phyloP scores from a whole-genome alignment of 2,113 vertebrate species.

The Rhodinocichla rosea region DNA sequence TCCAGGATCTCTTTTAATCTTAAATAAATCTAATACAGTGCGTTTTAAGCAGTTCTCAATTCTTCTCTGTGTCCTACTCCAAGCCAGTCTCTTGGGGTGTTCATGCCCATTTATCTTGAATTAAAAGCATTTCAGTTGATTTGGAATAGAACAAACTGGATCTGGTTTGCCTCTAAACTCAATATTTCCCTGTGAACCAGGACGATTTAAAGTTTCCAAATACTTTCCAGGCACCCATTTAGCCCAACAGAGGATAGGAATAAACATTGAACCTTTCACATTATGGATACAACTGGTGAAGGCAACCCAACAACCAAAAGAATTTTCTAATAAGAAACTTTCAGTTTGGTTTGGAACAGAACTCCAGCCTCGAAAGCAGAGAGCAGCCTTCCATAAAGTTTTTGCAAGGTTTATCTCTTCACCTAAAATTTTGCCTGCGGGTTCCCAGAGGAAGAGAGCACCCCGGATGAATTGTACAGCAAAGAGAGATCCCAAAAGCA shows the following conservation, averaged over 20 bases:
- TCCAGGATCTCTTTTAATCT: background rate
- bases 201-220: background rate
- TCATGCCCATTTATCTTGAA: background rate
- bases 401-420: background rate
- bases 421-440: background rate
- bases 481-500: background rate
- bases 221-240: background rate
- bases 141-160: background rate
- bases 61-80: background rate
- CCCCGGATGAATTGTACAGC: rapidly evolving
- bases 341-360: background rate
- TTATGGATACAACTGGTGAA: background rate
- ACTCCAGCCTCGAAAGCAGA: rapidly evolving
- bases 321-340: background rate
- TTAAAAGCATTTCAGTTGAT: background rate
- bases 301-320: background rate
- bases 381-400: background rate
- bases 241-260: background rate
- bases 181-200: background rate
- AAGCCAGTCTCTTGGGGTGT: background rate
- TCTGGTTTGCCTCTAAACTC: background rate
- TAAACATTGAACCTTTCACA: background rate
- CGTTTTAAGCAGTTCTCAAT: background rate
- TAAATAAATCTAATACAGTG: background rate
- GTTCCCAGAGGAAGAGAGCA: background rate